phyloP scores from a whole-genome alignment of 2,797 vertebrate genomes.

The Pelodytes ibericus region DNA sequence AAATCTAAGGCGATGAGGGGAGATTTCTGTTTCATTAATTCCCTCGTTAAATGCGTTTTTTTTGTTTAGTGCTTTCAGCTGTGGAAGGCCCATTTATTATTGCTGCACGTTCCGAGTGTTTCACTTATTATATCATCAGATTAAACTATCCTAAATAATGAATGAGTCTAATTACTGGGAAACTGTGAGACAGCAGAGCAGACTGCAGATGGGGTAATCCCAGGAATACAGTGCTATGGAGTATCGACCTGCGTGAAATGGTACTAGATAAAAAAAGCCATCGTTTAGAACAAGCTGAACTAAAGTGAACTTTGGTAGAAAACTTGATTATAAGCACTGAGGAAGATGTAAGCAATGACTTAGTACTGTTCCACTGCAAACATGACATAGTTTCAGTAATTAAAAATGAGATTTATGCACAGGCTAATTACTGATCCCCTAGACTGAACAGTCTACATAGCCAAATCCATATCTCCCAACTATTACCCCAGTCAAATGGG shows the following conservation, averaged over 20 bases:
- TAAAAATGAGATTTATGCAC: no score
- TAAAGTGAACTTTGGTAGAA: no score
- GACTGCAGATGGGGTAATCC: constrained; percentile 40
- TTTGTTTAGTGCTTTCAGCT: constrained; percentile 58
- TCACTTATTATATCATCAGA: constrained; percentile 56
- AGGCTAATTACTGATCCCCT: no score
- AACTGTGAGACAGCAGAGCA: constrained; percentile 20
- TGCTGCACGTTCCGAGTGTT: constrained; percentile 48
- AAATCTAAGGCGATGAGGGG: constrained; percentile 52
- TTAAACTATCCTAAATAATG: constrained; percentile 47
- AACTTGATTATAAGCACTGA: no score
- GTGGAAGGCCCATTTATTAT: constrained; percentile 56
- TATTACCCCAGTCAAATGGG: no score
- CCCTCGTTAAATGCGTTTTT: constrained; percentile 54
- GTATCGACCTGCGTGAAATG: background rate
- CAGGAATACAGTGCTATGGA: background rate
- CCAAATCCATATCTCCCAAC: no score
- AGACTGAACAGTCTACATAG: no score
- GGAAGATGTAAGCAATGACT: no score
- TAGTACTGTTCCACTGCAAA: no score
- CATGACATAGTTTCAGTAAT: no score
- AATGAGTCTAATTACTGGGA: constrained; percentile 50
- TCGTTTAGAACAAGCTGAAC: no score
- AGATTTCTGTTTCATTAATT: constrained; percentile 58
- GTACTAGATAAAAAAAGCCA: no score